phyloP scores from a whole-genome alignment of 2,113 vertebrate genomes.

The Notarius lentiginosus region DNA sequence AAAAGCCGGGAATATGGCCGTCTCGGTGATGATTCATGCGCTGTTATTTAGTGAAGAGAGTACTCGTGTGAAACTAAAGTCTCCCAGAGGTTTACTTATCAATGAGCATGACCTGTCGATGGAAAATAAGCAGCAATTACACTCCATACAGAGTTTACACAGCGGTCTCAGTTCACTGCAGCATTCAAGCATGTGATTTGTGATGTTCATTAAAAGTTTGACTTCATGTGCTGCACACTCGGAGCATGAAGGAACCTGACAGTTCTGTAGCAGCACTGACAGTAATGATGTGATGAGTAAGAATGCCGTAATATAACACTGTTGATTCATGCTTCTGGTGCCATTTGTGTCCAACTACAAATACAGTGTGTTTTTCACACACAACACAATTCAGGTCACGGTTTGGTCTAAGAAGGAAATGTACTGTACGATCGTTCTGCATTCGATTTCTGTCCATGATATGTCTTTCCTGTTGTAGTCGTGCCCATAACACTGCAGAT shows the following conservation, averaged over 20 bases:
- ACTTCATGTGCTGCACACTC: slow-evolving; percentile 11
- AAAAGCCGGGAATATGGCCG: slow-evolving; percentile 47
- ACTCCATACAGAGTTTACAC: not conserved
- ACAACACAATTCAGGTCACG: not conserved
- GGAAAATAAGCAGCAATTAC: slow-evolving; percentile 53
- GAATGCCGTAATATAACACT: not conserved
- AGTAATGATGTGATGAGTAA: slow-evolving; percentile 8
- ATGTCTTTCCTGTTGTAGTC: not conserved
- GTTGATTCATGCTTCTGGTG: slow-evolving; percentile 9
- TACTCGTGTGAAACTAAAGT: slow-evolving; percentile 51
- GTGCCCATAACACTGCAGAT: not conserved
- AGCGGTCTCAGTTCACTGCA: not conserved
- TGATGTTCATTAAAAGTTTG: slow-evolving; percentile 32
- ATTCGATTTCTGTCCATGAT: not conserved
- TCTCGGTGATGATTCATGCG: slow-evolving; percentile 52
- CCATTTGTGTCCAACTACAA: not conserved
- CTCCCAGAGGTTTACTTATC: slow-evolving; percentile 55
- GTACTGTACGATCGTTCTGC: not conserved
- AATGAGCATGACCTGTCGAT: slow-evolving; percentile 31
- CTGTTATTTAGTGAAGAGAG: slow-evolving; percentile 58
- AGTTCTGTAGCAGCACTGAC: slow-evolving; percentile 11
- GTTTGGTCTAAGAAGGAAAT: not conserved
- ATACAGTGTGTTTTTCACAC: not conserved
- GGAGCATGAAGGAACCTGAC: not conserved
- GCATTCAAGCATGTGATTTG: slow-evolving; percentile 10